A percentile compares a stretch with the other conserved stretches of the same genome.
phyloP scores from a whole-genome alignment of 2,113 vertebrate species.

The Myrmecophaga tridactyla region DNA sequence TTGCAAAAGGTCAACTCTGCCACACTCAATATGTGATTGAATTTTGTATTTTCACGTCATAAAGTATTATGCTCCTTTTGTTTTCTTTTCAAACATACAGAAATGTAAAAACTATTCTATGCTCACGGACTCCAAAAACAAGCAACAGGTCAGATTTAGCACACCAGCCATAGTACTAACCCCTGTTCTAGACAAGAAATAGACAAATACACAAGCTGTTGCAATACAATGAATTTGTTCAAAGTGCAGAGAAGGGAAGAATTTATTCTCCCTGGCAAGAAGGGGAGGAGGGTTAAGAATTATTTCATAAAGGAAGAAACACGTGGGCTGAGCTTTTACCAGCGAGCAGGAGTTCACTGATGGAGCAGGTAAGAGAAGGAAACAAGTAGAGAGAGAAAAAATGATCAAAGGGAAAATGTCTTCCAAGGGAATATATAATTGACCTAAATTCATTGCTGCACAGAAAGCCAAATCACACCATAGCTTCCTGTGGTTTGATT shows the following conservation, averaged over 20 bases:
- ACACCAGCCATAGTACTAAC: background rate
- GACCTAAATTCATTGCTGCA: background rate
- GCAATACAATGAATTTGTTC: background rate
- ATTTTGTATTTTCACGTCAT: background rate
- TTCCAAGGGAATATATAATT: background rate
- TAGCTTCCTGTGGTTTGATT: background rate
- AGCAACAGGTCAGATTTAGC: background rate
- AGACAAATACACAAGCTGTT: background rate
- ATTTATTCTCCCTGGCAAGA: background rate
- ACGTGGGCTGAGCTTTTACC: background rate
- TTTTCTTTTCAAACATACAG: background rate
- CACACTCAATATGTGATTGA: background rate
- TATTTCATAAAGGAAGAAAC: background rate
- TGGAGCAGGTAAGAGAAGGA: background rate
- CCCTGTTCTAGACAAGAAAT: background rate
- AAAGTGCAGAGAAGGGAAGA: background rate
- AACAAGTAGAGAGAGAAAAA: background rate
- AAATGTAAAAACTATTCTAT: background rate
- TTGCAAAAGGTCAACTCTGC: background rate
- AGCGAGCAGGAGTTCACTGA: background rate
- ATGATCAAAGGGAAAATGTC: background rate
- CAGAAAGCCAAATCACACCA: background rate
- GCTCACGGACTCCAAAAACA: background rate
- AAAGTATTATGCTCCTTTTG: background rate
- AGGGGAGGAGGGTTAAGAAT: background rate